A percentile compares a stretch with the other conserved stretches of the same genome.
Evolutionary conservation across 2,797 vertebrate genomes (phyloP).

Genomic region (Syngnathus acus): DNA sequence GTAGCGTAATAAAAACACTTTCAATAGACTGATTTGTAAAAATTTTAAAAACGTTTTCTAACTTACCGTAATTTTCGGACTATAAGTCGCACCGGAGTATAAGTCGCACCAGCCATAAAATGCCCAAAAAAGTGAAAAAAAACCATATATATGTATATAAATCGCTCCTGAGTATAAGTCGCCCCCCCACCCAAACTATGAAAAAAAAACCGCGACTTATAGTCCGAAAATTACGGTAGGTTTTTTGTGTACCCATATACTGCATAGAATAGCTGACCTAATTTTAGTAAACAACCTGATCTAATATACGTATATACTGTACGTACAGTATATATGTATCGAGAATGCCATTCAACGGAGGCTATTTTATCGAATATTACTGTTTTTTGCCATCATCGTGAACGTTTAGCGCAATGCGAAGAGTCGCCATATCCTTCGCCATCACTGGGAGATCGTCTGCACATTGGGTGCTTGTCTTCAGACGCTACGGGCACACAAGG

Average conservation of each 20-base stretch:
- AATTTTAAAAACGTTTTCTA: background rate
- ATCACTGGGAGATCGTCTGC: conserved; percentile 45
- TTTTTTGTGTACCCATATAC: background rate
- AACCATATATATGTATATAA: no score
- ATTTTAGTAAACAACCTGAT: background rate
- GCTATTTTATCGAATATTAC: conserved; percentile 6
- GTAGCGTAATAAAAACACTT: background rate
- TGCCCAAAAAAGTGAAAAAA: no score
- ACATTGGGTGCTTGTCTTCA: conserved; percentile 40
- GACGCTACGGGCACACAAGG: conserved; percentile 30
- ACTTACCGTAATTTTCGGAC: no score
- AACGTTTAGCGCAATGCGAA: conserved; percentile 3
- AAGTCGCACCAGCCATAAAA: no score
- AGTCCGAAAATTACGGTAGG: no score
- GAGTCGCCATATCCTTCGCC: conserved; percentile 26
- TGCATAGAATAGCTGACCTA: background rate
- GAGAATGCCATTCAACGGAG: background rate
- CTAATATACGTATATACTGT: background rate
- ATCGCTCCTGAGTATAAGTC: no score
- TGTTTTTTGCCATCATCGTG: conserved; percentile 9
- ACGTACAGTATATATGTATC: background rate
- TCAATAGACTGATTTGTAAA: background rate
- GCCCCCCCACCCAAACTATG: no score
- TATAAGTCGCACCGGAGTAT: no score
- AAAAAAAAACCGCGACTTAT: no score